Evolutionary conservation across 2,888 invertebrate species (phyloP), one percentile per base, ranked within the genome.

Genomic region (Andrena trimmerana): DNA sequence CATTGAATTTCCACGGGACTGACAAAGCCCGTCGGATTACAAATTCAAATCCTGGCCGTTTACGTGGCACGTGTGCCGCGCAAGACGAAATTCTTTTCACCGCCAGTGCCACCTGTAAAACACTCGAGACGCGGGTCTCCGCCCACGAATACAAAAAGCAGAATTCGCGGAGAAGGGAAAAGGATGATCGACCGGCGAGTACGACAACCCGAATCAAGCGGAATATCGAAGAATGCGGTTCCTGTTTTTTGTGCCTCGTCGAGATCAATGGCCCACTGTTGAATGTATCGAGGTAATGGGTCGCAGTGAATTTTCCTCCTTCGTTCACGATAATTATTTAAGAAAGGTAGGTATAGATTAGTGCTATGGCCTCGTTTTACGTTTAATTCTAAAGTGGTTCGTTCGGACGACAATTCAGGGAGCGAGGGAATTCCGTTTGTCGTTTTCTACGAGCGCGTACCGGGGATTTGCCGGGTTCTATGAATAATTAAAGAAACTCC

Each of bases 21-120:
- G 90, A 91, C 90, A 91, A 90, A 91, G 88, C 90, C 89, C 75
- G 57, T 81, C 89, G 90, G 88, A 91, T 91, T 91, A 92, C 90
- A 89, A 91, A 92, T 92, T 91, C 91, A 91, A 90, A 91, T 92
- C 89, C 89, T 78, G 78, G 83, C 54, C 73, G 65, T 73, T 71
- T 67, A 62, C 79, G 74, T 42, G 81, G 90, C 90, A 90, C 91
- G 90, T 88, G 90, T 86, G 90, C 89, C 89, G 86, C 84, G 89
- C 88, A 88, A 86, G 86, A 81, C 84, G 85, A 81, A 88, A 89
- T 89, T 89, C 85, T 88, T 90, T 75, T 80, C 67, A 87, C 81
- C 65, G 66, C 50, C 0, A 27, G 59, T 36, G 60, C 77, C 89
- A 90, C 89, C 88, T 88, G 86, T 84, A 78, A 87, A 80, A 83